These are phyloP conservation scores for Arvicanthis niloticus DNA, from an alignment of 2,113 vertebrate species.

Conservation along the genomic window DNA sequence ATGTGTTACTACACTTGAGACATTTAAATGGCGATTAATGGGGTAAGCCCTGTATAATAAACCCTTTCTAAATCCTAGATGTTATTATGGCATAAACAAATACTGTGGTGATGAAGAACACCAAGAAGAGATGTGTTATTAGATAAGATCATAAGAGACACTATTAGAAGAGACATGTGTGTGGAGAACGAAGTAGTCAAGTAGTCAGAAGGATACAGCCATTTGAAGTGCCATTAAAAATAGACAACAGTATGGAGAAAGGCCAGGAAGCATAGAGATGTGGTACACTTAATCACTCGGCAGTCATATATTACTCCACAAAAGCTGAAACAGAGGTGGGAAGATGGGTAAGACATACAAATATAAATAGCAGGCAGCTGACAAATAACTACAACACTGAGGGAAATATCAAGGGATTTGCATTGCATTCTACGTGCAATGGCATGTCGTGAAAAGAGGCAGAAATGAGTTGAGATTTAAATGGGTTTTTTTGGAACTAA, in stretches of 20 bases:
- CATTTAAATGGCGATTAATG: not conserved
- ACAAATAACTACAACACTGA: not conserved
- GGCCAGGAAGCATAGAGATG: not conserved
- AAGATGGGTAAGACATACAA: not conserved
- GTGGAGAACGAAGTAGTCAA: not conserved
- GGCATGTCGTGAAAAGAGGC: not conserved
- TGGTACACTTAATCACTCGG: not conserved
- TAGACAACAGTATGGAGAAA: not conserved
- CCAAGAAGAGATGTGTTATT: not conserved
- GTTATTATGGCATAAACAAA: not conserved
- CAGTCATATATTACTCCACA: not conserved
- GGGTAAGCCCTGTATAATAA: not conserved
- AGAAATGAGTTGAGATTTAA: conserved; percentile 21
- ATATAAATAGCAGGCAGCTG: not conserved
- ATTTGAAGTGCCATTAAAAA: not conserved
- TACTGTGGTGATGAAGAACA: not conserved
- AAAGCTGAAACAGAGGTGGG: not conserved
- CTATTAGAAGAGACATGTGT: not conserved
- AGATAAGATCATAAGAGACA: not conserved
- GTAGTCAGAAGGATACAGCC: not conserved
- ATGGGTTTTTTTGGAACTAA: not conserved
- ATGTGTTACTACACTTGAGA: not conserved
- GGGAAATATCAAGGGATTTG: not conserved
- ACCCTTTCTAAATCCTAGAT: not conserved
- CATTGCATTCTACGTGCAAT: not conserved